These are phyloP conservation scores for Mungos mungo DNA, from an alignment of 2,113 vertebrate genomes.

Conservation along the genomic window DNA sequence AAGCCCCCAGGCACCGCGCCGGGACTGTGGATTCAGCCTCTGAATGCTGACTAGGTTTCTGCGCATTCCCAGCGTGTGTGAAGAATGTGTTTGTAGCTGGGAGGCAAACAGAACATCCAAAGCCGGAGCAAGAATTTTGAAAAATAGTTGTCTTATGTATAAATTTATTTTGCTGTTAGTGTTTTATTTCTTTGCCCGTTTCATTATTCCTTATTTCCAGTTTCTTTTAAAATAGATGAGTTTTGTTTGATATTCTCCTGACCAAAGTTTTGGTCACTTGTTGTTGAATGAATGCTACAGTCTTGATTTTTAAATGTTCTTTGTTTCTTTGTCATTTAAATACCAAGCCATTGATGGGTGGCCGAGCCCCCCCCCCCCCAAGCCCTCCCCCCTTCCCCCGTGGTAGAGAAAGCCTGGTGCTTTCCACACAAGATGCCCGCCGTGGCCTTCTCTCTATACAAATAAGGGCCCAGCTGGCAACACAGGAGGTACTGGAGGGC, in stretches of 20 bases:
- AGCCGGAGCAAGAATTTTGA: slow-evolving; percentile 87
- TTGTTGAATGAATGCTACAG: slow-evolving; percentile 56
- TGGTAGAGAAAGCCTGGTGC: slow-evolving; percentile 46
- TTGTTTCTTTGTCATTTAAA: slow-evolving; percentile 54
- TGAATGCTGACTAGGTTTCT: slow-evolving; percentile 87
- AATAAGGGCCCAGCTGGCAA: slow-evolving; percentile 53
- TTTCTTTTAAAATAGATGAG: slow-evolving; percentile 79
- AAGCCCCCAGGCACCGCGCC: slow-evolving; percentile 81
- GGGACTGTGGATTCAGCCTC: slow-evolving; percentile 88
- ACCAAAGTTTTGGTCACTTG: slow-evolving; percentile 65
- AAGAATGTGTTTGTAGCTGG: slow-evolving; percentile 89
- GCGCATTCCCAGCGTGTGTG: slow-evolving; percentile 87
- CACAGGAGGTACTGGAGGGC: slow-evolving; percentile 37
- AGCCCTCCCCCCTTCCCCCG: background rate
- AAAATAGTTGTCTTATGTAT: slow-evolving; percentile 89
- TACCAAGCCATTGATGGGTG: slow-evolving; percentile 31
- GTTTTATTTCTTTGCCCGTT: slow-evolving; percentile 82
- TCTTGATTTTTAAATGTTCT: slow-evolving; percentile 52
- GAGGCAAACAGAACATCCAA: slow-evolving; percentile 87
- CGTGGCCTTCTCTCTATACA: slow-evolving; percentile 43
- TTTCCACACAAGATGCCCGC: slow-evolving; percentile 17
- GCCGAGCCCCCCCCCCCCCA: background rate
- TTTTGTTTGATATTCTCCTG: slow-evolving; percentile 71
- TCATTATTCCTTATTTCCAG: slow-evolving; percentile 81
- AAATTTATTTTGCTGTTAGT: slow-evolving; percentile 88